Evolutionary conservation across 1,140 invertebrate species (phyloP).

Genomic region (Cecropterus lyciades): DNA sequence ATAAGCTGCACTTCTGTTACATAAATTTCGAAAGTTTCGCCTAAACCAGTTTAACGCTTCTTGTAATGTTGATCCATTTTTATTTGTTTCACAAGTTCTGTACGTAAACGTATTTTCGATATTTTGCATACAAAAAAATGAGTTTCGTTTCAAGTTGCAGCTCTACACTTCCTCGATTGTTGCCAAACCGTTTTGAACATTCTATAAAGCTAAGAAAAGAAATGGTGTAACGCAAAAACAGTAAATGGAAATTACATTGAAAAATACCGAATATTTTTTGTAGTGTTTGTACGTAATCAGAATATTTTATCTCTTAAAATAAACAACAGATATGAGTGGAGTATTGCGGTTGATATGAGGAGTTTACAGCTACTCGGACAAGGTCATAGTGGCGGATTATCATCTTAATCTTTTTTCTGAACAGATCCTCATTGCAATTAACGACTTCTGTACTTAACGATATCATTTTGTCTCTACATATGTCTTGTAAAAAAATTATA

Average conservation of each 20-base stretch:
- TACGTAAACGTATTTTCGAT: conserved; percentile 9
- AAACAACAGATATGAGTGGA: too few species aligned
- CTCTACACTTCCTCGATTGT: neutral
- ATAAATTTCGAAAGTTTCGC: conserved; percentile 22
- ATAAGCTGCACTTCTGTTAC: conserved; percentile 25
- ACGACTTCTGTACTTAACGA: too few species aligned
- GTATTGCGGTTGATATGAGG: too few species aligned
- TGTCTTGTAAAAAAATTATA: too few species aligned
- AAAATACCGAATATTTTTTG: too few species aligned
- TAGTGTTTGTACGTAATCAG: too few species aligned
- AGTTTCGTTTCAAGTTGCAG: neutral
- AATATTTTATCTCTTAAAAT: too few species aligned
- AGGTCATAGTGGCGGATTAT: too few species aligned
- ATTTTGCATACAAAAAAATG: conserved; percentile 3
- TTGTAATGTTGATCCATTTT: conserved; percentile 11
- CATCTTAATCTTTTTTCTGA: too few species aligned
- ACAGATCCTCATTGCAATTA: too few species aligned
- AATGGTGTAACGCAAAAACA: neutral
- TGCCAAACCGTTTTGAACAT: neutral
- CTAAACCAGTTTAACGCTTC: conserved; percentile 21
- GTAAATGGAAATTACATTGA: neutral
- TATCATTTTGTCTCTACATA: too few species aligned
- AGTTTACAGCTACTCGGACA: too few species aligned
- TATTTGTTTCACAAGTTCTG: neutral
- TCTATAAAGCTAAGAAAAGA: neutral